phyloP scores from a whole-genome alignment of 2,797 vertebrate species.

The Argyrosomus regius region DNA sequence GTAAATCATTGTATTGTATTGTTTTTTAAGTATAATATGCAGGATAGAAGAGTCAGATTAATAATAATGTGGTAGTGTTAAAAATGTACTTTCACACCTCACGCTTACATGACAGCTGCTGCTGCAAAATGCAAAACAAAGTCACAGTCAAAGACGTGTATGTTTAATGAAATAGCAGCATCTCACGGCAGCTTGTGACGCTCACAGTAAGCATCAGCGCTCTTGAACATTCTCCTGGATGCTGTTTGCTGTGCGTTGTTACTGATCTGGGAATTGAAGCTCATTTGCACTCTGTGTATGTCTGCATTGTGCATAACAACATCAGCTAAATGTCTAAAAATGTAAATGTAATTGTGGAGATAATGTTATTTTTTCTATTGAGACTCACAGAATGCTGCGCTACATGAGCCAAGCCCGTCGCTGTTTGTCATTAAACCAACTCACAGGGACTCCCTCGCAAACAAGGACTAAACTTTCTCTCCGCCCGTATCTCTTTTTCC shows the following conservation, averaged over 20 bases:
- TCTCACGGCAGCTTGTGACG: background rate
- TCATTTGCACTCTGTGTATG: slow-evolving; percentile 56
- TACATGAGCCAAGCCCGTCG: slow-evolving; percentile 4
- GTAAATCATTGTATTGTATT: background rate
- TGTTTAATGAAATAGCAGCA: background rate
- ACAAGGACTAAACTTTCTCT: slow-evolving; percentile 52
- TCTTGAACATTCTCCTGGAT: slow-evolving; percentile 34
- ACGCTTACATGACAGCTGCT: background rate
- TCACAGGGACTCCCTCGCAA: slow-evolving; percentile 22
- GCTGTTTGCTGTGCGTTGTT: slow-evolving; percentile 15
- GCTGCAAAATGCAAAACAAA: background rate
- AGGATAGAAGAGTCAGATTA: slow-evolving; percentile 4
- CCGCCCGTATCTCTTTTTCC: slow-evolving; percentile 10
- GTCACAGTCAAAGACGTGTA: background rate
- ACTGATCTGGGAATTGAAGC: slow-evolving; percentile 56
- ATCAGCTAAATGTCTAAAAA: slow-evolving; percentile 59
- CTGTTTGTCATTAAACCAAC: slow-evolving; percentile 46
- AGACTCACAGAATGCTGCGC: slow-evolving; percentile 38
- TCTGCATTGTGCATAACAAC: slow-evolving; percentile 53
- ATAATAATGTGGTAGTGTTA: background rate
- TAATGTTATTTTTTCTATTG: slow-evolving; percentile 58
- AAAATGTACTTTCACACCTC: background rate
- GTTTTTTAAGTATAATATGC: background rate
- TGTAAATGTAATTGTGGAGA: slow-evolving; percentile 61
- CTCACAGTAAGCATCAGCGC: slow-evolving; percentile 7